These are phyloP conservation scores for Lycophotia porphyrea DNA, from an alignment of 2,888 invertebrate genomes.

Conservation along the genomic window DNA sequence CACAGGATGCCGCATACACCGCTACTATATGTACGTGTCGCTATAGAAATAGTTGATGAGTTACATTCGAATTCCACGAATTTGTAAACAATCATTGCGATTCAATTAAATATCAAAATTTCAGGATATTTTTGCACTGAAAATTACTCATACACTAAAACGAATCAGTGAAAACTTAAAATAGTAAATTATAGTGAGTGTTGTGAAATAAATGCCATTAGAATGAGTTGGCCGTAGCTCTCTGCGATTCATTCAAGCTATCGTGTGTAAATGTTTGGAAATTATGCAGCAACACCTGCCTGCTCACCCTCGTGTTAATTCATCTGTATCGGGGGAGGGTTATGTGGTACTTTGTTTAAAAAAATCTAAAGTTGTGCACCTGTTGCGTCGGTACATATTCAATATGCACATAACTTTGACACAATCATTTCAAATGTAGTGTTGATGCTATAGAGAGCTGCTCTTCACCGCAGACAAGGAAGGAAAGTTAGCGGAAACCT, in stretches of 20 bases:
- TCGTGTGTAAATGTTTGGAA: slow-evolving; percentile 36
- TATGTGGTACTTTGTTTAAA: slow-evolving; percentile 5
- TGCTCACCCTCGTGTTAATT: slow-evolving; percentile 21
- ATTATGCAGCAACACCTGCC: slow-evolving; percentile 22
- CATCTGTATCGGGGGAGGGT: slow-evolving; percentile 7
- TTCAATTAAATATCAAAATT: slow-evolving; percentile 63
- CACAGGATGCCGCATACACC: slow-evolving; percentile 78
- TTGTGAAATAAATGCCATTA: slow-evolving; percentile 46
- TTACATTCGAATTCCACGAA: slow-evolving; percentile 80
- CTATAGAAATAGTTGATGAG: slow-evolving; percentile 87
- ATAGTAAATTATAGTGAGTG: slow-evolving; percentile 42
- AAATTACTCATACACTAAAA: slow-evolving; percentile 50
- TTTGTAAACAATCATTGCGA: slow-evolving; percentile 79
- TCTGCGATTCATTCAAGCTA: slow-evolving; percentile 47
- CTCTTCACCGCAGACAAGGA: slow-evolving; percentile 16
- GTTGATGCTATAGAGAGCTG: slow-evolving; percentile 1
- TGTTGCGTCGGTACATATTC: neutral
- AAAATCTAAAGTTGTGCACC: neutral
- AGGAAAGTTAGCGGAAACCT: slow-evolving; percentile 9
- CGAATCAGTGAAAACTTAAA: slow-evolving; percentile 41
- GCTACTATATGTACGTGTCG: slow-evolving; percentile 75
- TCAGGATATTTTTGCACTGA: slow-evolving; percentile 51
- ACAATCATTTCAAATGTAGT: neutral
- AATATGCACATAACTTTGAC: neutral
- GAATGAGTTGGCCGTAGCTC: slow-evolving; percentile 42